These are phyloP conservation scores for Clusia tigrina DNA, from an alignment of 2,888 invertebrate genomes.

Conservation along the genomic window DNA sequence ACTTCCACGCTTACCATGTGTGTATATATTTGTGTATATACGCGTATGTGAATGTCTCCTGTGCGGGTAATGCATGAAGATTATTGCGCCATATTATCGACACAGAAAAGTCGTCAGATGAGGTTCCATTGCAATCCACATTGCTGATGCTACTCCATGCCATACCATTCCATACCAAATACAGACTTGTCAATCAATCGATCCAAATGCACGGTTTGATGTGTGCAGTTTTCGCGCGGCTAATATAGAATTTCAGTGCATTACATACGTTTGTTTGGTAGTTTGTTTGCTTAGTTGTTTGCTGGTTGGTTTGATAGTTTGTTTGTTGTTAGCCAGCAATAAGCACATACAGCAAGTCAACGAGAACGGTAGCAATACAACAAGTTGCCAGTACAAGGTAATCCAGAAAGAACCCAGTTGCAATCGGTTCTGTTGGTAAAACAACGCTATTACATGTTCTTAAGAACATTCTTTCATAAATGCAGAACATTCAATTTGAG, in stretches of 20 bases:
- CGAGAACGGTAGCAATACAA: constrained; percentile 12
- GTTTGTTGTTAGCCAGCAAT: too few species aligned
- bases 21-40: too few species aligned
- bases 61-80: neutral
- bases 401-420: too few species aligned
- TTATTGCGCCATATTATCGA: constrained; percentile 1
- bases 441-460: too few species aligned
- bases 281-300: constrained; percentile 24
- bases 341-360: too few species aligned
- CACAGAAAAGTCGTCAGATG: neutral
- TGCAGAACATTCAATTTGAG: too few species aligned
- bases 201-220: constrained; percentile 46
- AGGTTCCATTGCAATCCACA: neutral
- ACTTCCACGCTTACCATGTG: too few species aligned
- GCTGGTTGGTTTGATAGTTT: too few species aligned
- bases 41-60: too few species aligned
- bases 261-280: neutral
- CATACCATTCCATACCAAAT: neutral
- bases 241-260: neutral
- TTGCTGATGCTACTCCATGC: neutral
- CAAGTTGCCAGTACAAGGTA: too few species aligned
- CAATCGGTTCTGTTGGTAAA: too few species aligned
- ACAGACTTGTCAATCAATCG: constrained; percentile 59
- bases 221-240: constrained; percentile 16
- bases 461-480: too few species aligned